A percentile compares a stretch with the other conserved stretches of the same genome.
Conservation (phyloP, 2,113 vertebrate species). For the Ammodytes dubius region DNA sequence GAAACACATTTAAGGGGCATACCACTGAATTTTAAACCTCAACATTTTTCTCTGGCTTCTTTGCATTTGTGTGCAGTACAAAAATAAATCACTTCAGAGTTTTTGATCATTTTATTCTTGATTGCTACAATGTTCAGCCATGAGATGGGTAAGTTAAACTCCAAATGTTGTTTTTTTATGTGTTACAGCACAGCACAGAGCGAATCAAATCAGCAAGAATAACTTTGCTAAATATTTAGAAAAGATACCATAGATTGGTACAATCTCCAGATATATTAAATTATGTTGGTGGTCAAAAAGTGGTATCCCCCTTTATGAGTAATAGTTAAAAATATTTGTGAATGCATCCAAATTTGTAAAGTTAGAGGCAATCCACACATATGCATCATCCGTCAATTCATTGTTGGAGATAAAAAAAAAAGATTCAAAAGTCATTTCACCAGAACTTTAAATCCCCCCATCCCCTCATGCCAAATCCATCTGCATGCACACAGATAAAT, state of each 20-base stretch:
- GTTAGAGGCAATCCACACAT: background rate
- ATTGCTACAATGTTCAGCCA: background rate
- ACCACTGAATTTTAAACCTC: conserved; percentile 17
- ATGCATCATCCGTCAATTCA: background rate
- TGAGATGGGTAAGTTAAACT: background rate
- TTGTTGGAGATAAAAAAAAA: conserved; percentile 27
- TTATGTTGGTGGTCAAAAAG: background rate
- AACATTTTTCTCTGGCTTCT: background rate
- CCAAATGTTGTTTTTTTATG: background rate
- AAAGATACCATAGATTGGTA: background rate
- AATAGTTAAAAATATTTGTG: background rate
- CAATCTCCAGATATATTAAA: background rate
- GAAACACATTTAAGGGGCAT: conserved; percentile 10
- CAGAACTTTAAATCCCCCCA: background rate
- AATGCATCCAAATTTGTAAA: background rate
- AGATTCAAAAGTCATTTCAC: conserved; percentile 3
- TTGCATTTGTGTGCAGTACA: background rate
- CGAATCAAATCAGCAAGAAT: background rate
- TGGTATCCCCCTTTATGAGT: conserved; percentile 32
- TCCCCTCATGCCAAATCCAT: background rate
- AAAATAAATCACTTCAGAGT: background rate
- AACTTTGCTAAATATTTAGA: background rate
- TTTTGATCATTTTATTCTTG: background rate
- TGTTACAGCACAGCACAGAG: background rate
- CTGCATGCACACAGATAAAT: conserved; percentile 24